Evolutionary conservation across 2,113 vertebrate genomes (phyloP).

Genomic region (Tringa solitaria): DNA sequence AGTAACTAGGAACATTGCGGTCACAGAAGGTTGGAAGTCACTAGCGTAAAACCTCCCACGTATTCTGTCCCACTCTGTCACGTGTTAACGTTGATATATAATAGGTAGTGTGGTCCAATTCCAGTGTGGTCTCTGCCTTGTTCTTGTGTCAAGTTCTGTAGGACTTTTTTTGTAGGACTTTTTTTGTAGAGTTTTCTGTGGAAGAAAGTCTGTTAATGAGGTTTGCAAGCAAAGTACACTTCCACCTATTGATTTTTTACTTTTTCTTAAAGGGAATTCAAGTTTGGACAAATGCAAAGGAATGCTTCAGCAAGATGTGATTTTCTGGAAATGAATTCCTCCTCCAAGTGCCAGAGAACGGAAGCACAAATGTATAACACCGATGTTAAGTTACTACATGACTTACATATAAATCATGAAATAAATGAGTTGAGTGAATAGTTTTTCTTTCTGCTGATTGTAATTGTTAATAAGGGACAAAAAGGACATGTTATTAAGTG

Average conservation of each 20-base stretch:
- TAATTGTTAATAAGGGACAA: conserved; percentile 69
- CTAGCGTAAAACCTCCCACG: background rate
- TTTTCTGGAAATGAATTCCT: conserved; percentile 53
- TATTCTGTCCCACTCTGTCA: background rate
- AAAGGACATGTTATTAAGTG: conserved; percentile 58
- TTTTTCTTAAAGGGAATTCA: conserved; percentile 85
- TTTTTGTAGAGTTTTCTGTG: background rate
- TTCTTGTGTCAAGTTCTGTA: background rate
- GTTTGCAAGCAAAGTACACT: background rate
- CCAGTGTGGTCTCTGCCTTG: background rate
- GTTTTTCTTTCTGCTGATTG: conserved; percentile 54
- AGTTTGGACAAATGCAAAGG: conserved; percentile 95
- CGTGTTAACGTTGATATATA: background rate
- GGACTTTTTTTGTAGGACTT: background rate
- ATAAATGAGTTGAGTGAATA: conserved; percentile 58
- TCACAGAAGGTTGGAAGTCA: background rate
- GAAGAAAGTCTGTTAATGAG: background rate
- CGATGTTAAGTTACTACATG: conserved; percentile 62
- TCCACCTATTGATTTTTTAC: background rate
- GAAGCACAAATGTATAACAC: conserved; percentile 76
- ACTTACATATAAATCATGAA: conserved; percentile 55
- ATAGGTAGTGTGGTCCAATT: background rate
- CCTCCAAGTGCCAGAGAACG: conserved; percentile 71
- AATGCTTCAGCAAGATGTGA: conserved; percentile 97
- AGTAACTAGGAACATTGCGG: background rate